Conservation (phyloP, 2,113 vertebrate species). For the Serilophus lunatus region DNA sequence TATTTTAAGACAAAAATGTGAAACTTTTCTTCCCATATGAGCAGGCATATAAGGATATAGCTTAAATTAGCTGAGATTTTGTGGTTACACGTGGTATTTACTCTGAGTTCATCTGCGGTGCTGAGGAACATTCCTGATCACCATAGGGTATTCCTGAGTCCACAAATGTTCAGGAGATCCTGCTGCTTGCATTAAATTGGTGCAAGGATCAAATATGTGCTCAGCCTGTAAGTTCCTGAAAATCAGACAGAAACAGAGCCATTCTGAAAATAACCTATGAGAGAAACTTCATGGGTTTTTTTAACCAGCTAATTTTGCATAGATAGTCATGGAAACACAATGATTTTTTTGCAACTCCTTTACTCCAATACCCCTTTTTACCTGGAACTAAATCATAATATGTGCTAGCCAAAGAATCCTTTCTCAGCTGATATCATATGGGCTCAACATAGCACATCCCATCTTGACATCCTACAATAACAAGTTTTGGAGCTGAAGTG, state of each 20-base stretch:
- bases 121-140: neutral
- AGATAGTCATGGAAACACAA: neutral
- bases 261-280: neutral
- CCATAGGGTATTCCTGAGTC: neutral
- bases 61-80: neutral
- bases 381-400: neutral
- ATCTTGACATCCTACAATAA: neutral
- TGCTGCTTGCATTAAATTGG: neutral
- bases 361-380: neutral
- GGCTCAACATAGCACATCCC: neutral
- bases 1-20: neutral
- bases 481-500: neutral
- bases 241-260: neutral
- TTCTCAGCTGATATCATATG: neutral
- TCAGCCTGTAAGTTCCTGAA: neutral
- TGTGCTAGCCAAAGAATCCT: neutral
- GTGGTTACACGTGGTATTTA: neutral
- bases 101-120: neutral
- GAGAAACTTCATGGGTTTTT: neutral
- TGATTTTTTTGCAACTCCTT: neutral
- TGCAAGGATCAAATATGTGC: neutral
- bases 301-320: neutral
- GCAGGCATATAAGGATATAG: neutral
- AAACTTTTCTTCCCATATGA: neutral
- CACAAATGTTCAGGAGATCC: neutral